Conservation (phyloP, 64 coral and sea anemone species). For the Anthopleura sola region DNA sequence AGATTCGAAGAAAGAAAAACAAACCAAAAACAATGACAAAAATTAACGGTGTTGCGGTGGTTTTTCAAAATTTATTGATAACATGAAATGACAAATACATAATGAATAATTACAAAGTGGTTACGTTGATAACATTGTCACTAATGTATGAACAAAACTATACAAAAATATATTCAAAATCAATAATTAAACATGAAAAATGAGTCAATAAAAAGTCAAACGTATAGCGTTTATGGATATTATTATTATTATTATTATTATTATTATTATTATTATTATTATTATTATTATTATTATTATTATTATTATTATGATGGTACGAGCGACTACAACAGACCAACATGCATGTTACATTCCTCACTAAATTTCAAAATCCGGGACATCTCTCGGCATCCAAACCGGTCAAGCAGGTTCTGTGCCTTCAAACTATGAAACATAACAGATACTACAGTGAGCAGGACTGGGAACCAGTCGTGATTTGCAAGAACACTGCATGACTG, state of each 20-base stretch:
- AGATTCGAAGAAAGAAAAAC: not conserved
- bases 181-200: not conserved
- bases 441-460: constrained; percentile 13
- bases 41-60: not conserved
- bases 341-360: not conserved
- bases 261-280: not conserved
- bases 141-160: not conserved
- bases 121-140: not conserved
- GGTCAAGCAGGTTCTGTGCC: constrained; percentile 12
- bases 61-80: constrained; percentile 16
- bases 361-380: constrained; percentile 8
- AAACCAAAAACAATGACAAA: not conserved
- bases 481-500: not conserved
- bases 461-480: not conserved
- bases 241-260: not conserved
- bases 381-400: constrained; percentile 11
- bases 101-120: constrained; percentile 9
- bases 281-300: not conserved
- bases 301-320: not conserved
- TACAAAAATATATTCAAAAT: not conserved
- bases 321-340: not conserved
- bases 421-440: constrained; percentile 7
- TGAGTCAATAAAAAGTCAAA: not conserved
- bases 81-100: constrained; percentile 3
- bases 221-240: not conserved